Evolutionary conservation across 2,888 invertebrate species (phyloP), one percentile per base, ranked within the genome.

Genomic region (Lysandra bellargus): DNA sequence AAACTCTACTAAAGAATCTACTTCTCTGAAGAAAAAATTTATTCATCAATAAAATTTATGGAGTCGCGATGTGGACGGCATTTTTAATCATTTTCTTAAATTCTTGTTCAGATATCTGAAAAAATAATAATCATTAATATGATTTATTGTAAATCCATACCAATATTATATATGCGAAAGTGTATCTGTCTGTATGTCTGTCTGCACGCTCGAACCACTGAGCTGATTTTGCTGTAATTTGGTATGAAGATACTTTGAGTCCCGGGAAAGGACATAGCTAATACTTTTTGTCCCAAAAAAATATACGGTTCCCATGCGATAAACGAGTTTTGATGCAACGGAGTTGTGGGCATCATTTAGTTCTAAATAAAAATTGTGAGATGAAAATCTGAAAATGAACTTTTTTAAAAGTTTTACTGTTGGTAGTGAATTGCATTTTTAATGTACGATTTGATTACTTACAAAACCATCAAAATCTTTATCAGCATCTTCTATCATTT

Each of bases 401-500:
- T 44, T 64, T 78, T 60, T 64, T 72, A 4, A 69, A 33, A 37
- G 33, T 4, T 37, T 37, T 37, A 69, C 12, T 12, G 30, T 69
- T 69, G 61, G n/a, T 7, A 23, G 7, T 9, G 7, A 6, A 61
- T 6, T 23, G 6, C 3, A 37, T 37, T 64, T 23, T 30, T 30
- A 4, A 30, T 33, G 1, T 69, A 78, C 72, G 79, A 79, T 4
- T 6, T 60, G 64, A 69, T 23, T 57, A 80, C 90, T 86, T 86
- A 95, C 95, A 82, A 85, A 83, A 23, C 92, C 90, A 83, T 94
- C 94, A 60, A 87, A 90, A 81, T 94, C 91, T 82, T 90, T 92
- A 82, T 95, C 95, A 12, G 93, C 94, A 77, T 93, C 93, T 78
- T 94, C 92, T 4, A 95, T 87, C 94, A 95, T 94, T 83, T 95